Evolutionary conservation across 2,113 vertebrate species (phyloP), one percentile per base, ranked within the genome.

Genomic region (Zapus hudsonius): DNA sequence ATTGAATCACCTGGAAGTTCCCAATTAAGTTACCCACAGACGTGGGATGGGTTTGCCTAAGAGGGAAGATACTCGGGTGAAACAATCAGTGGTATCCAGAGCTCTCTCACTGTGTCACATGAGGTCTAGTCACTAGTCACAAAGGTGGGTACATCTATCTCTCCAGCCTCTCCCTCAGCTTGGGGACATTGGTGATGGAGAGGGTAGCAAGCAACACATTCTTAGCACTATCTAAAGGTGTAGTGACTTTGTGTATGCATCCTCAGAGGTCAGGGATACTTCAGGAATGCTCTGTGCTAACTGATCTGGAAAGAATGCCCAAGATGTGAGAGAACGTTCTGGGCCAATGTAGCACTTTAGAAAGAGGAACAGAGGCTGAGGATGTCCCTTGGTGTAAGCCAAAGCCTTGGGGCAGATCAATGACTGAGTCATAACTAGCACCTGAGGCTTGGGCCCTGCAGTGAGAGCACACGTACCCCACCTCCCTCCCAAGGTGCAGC

Each of bases 401-500:
- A 16, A 61, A 75, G 63, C 69, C 31, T 72, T 19, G 10, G 19
- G 79, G 61, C 47, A 20, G 17, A 4, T 33, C 23, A 5, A 74
- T 5, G 27, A 29, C 7, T 22, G 17, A 72, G 67, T 9, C 1
- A 40, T 9, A 73, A 67, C 44, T 5, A 67, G 83, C 59, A 57
- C 40, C 17, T 0, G 0, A 20, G 19, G 52, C 25, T 31, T 29
- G 40, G 19, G 52, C 47, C 33, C 7, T 17, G 10, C 20, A 1
- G 20, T 57, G 40, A 61, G 47, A 42, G 59, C n/a, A 42, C 42
- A 15, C 27, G n/a, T 44, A 9, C 40, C 20, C 33, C 27, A 38
- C 23, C 23, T 70, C 15, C 67, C 11, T 1, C 25, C 36, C 19
- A 74, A 31, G 33, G 17, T 23, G 5, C 6, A 72, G 31, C 33